Evolutionary conservation across 2,113 vertebrate species (phyloP).

Genomic region (Uropsilus gracilis): DNA sequence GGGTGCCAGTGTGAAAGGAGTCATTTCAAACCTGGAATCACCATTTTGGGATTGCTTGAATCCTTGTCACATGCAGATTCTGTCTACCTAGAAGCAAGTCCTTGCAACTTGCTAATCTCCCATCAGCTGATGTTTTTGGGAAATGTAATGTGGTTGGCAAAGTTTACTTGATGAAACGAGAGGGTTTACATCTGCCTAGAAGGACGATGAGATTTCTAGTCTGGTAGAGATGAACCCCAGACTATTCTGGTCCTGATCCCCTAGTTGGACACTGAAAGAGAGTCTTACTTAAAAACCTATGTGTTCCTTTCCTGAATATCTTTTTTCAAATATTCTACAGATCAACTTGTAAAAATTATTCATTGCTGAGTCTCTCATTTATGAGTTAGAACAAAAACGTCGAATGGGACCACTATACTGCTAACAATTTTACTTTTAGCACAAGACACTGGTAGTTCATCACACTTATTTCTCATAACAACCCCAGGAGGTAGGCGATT

Average conservation of each 20-base stretch:
- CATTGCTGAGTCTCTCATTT: background rate
- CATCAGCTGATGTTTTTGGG: background rate
- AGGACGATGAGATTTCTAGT: background rate
- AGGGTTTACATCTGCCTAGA: background rate
- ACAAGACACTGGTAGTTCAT: background rate
- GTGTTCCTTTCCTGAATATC: background rate
- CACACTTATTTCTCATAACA: background rate
- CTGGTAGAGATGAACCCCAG: background rate
- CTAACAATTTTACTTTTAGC: background rate
- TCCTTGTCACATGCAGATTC: background rate
- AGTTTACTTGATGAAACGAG: background rate
- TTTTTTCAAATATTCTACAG: constrained; percentile 1
- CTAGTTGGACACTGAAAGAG: background rate
- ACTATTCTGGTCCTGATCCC: background rate
- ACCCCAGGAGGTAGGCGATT: background rate
- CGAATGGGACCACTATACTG: background rate
- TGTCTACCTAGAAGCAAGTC: background rate
- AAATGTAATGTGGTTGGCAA: background rate
- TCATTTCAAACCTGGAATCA: background rate
- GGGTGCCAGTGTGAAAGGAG: background rate
- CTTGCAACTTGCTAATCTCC: background rate
- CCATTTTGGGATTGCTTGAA: background rate
- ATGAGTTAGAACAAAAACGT: constrained; percentile 32
- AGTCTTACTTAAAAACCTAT: background rate
- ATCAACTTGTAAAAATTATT: background rate